phyloP scores from a whole-genome alignment of 2,888 invertebrate genomes.

The Diaphora mendica region DNA sequence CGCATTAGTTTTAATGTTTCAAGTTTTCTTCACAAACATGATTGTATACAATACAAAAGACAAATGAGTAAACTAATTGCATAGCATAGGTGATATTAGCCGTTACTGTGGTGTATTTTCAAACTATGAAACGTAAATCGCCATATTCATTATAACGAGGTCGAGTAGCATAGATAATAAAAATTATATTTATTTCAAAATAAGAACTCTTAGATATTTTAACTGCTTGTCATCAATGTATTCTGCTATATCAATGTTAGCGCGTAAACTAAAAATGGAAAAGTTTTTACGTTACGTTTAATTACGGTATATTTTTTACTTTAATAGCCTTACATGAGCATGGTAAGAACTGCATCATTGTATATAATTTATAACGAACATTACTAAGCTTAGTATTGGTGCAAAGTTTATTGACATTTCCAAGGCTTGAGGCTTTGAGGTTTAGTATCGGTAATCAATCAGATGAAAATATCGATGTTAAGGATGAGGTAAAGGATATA shows the following conservation, averaged over 20 bases:
- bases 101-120: constrained; percentile 2
- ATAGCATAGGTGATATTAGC: constrained; percentile 3
- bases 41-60: constrained; percentile 10
- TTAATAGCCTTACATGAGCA: not conserved
- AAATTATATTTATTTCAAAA: not conserved
- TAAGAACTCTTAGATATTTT: not conserved
- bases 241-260: not conserved
- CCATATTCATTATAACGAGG: constrained; percentile 31
- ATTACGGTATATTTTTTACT: not conserved
- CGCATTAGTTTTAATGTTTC: constrained; percentile 15
- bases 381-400: not conserved
- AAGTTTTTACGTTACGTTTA: not conserved
- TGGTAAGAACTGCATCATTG: not conserved
- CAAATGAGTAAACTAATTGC: constrained; percentile 12
- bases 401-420: not conserved
- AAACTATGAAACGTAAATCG: constrained; percentile 13
- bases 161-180: constrained; percentile 22
- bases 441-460: not conserved
- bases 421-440: not conserved
- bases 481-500: not conserved
- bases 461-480: not conserved
- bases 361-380: not conserved
- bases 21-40: constrained; percentile 10
- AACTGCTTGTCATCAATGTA: not conserved
- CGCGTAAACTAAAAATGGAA: not conserved